Evolutionary conservation across 2,113 vertebrate genomes (phyloP), one percentile per base, ranked within the genome.

Genomic region (Lucifuga dentata): DNA sequence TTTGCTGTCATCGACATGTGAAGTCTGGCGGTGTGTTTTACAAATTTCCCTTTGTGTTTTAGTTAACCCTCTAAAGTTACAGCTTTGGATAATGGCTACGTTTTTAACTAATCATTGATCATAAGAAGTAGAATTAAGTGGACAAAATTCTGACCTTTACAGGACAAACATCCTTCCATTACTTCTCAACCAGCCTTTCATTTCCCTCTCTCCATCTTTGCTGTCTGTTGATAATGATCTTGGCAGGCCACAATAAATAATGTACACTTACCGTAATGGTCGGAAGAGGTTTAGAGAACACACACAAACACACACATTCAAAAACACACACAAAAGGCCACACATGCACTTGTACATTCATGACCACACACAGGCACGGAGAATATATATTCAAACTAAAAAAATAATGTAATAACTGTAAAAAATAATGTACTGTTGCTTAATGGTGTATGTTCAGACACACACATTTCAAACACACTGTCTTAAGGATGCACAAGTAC

Each of bases 181-280:
- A 32, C 36, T 68, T 33, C 73, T 84, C 67, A 38, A 26, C 35
- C 51, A 46, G 32, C 40, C 59, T 58, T 63, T 76, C 66, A 66
- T 81, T 83, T 74, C 68, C 81, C 40, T 63, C 41, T 50, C 49
- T 60, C 41, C 55, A 53, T 86, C 82, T 67, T 36, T 68, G 64
- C 49, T 38, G 32, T 68, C 36, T 71, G 70, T 76, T 84, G 80
- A 85, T 84, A 86, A 68, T 68, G 55, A 87, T 80, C 86, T 80
- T 68, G 73, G 78, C 73, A 81, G 77, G 57, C 58, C 57, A 56
- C 77, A 68, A 81, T 86, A 60, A 83, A 88, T 88, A 78, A 90
- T 87, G 79, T 73, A 88, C 68, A 83, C 69, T 81, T 85, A 80
- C 68, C 62, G 68, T 85, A 85, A 88, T 84, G 79, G 79, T 75